Evolutionary conservation across 2,888 invertebrate species (phyloP).

Genomic region (Hofmannophila pseudospretella): DNA sequence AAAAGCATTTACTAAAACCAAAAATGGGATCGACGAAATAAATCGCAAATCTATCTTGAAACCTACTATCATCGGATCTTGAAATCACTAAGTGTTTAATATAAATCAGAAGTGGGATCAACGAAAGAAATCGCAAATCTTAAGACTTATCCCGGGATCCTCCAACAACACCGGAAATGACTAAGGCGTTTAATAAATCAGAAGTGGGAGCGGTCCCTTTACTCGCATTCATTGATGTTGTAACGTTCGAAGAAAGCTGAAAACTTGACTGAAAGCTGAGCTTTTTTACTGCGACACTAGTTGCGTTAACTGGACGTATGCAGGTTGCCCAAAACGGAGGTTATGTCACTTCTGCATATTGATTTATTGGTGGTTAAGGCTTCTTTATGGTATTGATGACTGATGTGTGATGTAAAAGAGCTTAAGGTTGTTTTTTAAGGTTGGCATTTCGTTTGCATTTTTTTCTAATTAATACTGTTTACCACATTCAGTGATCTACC

Average conservation of each 20-base stretch:
- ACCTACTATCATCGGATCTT: no score
- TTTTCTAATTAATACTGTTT: no score
- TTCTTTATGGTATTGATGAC: not conserved
- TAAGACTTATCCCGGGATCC: conserved; percentile 32
- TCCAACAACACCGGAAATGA: conserved; percentile 18
- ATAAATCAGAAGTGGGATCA: no score
- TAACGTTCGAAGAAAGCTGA: conserved; percentile 51
- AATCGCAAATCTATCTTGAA: no score
- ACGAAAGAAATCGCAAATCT: no score
- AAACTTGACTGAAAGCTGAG: no score
- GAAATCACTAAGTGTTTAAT: no score
- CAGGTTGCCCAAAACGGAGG: not conserved
- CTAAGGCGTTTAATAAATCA: conserved; percentile 55
- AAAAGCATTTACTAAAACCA: no score
- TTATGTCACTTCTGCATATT: conserved; percentile 3
- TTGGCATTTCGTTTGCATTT: no score
- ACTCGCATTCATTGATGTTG: conserved; percentile 46
- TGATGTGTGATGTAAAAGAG: not conserved
- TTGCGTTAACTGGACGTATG: not conserved
- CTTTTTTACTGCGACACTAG: conserved; percentile 14
- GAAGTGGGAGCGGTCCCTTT: conserved; percentile 63
- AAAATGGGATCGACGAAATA: no score
- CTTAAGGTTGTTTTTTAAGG: no score
- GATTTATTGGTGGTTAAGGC: not conserved
- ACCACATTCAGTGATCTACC: no score